These are phyloP conservation scores for Plagodis pulveraria DNA, from an alignment of 2,888 invertebrate species.

Conservation along the genomic window DNA sequence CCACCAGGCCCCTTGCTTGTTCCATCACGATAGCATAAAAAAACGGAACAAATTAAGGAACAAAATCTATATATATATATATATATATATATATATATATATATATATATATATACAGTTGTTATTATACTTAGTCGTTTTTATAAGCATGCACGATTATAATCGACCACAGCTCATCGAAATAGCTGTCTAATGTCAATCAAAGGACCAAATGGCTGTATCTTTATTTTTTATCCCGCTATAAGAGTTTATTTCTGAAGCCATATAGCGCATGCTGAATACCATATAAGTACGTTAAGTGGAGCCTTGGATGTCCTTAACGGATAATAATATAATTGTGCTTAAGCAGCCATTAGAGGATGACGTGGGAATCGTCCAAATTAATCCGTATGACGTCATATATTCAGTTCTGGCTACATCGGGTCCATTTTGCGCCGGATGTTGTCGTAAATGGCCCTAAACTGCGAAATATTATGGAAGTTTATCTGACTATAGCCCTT, in stretches of 20 bases:
- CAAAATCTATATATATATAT: too few species aligned
- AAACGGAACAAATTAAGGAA: too few species aligned
- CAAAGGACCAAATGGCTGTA: conserved; percentile 31
- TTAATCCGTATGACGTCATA: conserved; percentile 70
- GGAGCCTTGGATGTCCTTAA: conserved; percentile 66
- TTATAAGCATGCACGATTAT: conserved; percentile 1
- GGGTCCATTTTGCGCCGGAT: conserved; percentile 45
- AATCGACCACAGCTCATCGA: conserved; percentile 14
- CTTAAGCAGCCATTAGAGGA: conserved; percentile 57
- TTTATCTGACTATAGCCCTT: conserved; percentile 37
- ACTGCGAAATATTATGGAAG: conserved; percentile 41
- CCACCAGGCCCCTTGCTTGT: too few species aligned
- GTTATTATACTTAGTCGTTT: not conserved
- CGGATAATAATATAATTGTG: conserved; percentile 65
- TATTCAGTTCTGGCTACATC: conserved; percentile 48
- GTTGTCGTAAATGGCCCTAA: conserved; percentile 39
- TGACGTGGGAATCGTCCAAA: conserved; percentile 71
- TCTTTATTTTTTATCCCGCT: conserved; percentile 41
- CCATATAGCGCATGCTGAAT: conserved; percentile 43
- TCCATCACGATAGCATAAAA: too few species aligned
- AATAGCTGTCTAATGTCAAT: conserved; percentile 24
- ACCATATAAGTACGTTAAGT: conserved; percentile 53
- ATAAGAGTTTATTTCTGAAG: conserved; percentile 45
- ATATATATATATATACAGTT: too few species aligned
- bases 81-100: too few species aligned